Evolutionary conservation across 1,140 invertebrate genomes (phyloP), one percentile per base, ranked within the genome.

Genomic region (Antheraea mylitta): DNA sequence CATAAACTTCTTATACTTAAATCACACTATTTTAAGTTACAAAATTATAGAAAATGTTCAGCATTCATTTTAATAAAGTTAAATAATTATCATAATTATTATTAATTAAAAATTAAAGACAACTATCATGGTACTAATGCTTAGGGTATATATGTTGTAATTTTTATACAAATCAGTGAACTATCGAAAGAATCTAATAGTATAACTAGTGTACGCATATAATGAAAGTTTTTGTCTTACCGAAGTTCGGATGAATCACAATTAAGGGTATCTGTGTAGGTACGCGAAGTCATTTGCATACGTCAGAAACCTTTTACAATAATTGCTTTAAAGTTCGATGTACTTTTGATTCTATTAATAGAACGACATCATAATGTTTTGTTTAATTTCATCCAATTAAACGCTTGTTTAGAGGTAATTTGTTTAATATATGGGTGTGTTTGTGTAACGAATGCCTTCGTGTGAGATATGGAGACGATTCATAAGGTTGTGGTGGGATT

Each of bases 281-380:
- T 4, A 53, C 11, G 11, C 16, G 10, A 11, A 53, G 45, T 6
- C 45, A n/a, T 53, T 36, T 16, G 22, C 61, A 11, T 62, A 16
- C 61, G 61, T 62, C 61, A 62, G 36, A 37, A 65, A 22, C 68
- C 48, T 68, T 37, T 68, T 16, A 37, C 7, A 58, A 22, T 64
- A 48, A 68, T 68, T 68, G 16, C 22, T 63, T 2, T 16, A 42
- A n/a, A 30, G 68, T 48, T 65, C 68, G 64, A 22, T 22, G 53
- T 19, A 65, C 68, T 65, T 45, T 62, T 62, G 61, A 62, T 62
- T 53, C 45, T 53, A 53, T 53, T 53, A 53, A 16, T 16, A n/a
- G 13, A 53, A 13, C 45, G 16, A 16, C 45, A 53, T 53, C 10
- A 53, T 42, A 42, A 42, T 53, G 45, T 53, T 53, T 53, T 13